Conservation (phyloP, 2,797 vertebrate genomes). For the Crocidura indochinensis region DNA sequence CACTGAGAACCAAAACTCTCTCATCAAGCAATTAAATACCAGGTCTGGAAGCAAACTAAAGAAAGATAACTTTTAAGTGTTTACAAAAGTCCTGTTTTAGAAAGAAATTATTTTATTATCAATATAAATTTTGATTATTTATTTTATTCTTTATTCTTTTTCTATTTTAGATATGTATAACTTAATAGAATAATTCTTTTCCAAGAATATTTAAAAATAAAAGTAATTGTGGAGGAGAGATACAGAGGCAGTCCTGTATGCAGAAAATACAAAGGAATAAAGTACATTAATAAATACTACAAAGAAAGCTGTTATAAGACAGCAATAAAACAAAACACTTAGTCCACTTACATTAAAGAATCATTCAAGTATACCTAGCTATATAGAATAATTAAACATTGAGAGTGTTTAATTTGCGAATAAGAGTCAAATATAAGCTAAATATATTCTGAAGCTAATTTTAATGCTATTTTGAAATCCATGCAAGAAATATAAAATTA, state of each 20-base stretch:
- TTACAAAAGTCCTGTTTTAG: neutral
- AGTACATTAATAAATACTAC: neutral
- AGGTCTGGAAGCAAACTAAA: neutral
- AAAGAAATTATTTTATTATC: neutral
- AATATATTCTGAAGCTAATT: neutral
- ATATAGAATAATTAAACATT: no score
- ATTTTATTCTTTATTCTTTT: neutral
- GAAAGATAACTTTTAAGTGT: neutral
- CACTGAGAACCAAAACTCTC: neutral
- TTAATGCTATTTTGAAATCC: neutral
- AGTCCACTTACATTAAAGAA: no score
- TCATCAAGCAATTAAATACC: neutral
- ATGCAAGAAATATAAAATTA: neutral
- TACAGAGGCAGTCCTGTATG: neutral
- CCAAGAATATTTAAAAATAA: neutral
- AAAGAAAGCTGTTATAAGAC: neutral
- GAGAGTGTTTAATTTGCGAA: neutral
- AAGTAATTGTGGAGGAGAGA: neutral
- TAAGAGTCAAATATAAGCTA: neutral
- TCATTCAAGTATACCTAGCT: no score
- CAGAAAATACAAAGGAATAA: neutral
- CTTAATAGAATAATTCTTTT: neutral
- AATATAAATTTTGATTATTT: neutral
- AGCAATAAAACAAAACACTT: neutral
- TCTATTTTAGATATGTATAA: neutral